phyloP scores from a whole-genome alignment of 2,113 vertebrate genomes.

The Catharus fuscescens region DNA sequence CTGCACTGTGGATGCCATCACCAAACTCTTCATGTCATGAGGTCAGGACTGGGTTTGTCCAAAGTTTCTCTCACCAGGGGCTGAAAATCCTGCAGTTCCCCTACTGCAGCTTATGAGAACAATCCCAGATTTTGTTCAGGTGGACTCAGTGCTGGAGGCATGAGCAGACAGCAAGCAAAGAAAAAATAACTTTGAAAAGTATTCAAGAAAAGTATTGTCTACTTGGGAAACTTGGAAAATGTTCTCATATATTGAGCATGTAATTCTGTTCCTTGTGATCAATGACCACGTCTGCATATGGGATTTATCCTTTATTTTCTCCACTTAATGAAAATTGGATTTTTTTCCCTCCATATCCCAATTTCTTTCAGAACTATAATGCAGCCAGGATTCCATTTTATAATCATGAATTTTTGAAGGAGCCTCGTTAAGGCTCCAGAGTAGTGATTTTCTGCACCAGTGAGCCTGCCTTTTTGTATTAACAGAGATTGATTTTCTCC shows the following conservation, averaged over 20 bases:
- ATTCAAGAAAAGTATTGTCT: not conserved
- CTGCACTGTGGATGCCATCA: not conserved
- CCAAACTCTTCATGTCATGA: not conserved
- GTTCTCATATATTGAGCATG: not conserved
- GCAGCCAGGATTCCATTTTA: constrained; percentile 26
- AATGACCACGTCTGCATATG: not conserved
- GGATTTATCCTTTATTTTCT: constrained; percentile 27
- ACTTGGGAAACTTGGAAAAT: not conserved
- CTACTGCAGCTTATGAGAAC: not conserved
- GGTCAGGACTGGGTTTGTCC: not conserved
- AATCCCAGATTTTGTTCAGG: not conserved
- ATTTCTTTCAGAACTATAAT: constrained; percentile 21
- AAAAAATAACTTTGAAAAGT: not conserved
- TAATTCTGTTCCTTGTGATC: not conserved
- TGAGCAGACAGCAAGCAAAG: not conserved
- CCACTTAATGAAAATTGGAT: constrained; percentile 26
- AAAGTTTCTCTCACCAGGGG: not conserved
- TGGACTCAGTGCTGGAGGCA: not conserved
- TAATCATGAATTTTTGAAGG: constrained; percentile 62
- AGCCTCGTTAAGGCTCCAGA: constrained; percentile 23
- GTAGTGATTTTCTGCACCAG: constrained; percentile 49
- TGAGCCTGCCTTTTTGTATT: constrained; percentile 46
- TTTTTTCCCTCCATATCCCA: not conserved
- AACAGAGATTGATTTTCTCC: constrained; percentile 56
- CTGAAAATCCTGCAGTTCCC: not conserved